phyloP scores from a whole-genome alignment of 35 echinoderm and acorn worm species.

The Heliocidaris erythrogramma region DNA sequence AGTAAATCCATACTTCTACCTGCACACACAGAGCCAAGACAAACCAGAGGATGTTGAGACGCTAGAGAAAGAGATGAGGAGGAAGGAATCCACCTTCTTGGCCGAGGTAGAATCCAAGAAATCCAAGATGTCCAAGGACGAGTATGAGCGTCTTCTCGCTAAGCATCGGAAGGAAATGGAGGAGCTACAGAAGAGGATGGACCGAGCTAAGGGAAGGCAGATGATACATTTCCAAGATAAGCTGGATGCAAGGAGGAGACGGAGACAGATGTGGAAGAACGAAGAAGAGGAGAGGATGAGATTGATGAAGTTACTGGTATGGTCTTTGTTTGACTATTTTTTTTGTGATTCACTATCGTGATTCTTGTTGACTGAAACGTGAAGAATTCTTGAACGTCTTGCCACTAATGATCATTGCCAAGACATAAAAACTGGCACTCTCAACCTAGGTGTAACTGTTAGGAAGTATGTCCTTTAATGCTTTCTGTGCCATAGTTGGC shows the following conservation, averaged over 20 bases:
- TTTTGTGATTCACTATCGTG: neutral
- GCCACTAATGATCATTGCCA: too few relatives aligned
- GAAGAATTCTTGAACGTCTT: too few relatives aligned
- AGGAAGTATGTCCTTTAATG: too few relatives aligned
- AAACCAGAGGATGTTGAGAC: slow-evolving; percentile 68
- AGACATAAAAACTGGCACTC: too few relatives aligned
- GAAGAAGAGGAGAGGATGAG: slow-evolving; percentile 73
- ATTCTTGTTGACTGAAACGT: too few relatives aligned
- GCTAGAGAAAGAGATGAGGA: slow-evolving; percentile 58
- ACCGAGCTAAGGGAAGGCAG: slow-evolving; percentile 62
- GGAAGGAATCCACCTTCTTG: slow-evolving; percentile 58
- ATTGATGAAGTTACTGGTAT: slow-evolving; percentile 44
- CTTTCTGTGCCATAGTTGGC: too few relatives aligned
- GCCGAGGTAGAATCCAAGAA: slow-evolving; percentile 65
- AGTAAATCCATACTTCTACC: neutral
- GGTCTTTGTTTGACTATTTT: neutral
- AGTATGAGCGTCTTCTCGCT: slow-evolving; percentile 70
- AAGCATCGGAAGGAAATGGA: slow-evolving; percentile 71
- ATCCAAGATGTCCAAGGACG: slow-evolving; percentile 61
- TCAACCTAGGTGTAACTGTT: too few relatives aligned
- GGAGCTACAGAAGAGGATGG: slow-evolving; percentile 58
- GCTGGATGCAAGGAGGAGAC: slow-evolving; percentile 55
- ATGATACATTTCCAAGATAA: slow-evolving; percentile 62
- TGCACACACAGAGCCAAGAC: neutral
- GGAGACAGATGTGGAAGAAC: neutral